phyloP scores from a whole-genome alignment of 2,888 invertebrate genomes.

The Venustoraphidia nigricollis region DNA sequence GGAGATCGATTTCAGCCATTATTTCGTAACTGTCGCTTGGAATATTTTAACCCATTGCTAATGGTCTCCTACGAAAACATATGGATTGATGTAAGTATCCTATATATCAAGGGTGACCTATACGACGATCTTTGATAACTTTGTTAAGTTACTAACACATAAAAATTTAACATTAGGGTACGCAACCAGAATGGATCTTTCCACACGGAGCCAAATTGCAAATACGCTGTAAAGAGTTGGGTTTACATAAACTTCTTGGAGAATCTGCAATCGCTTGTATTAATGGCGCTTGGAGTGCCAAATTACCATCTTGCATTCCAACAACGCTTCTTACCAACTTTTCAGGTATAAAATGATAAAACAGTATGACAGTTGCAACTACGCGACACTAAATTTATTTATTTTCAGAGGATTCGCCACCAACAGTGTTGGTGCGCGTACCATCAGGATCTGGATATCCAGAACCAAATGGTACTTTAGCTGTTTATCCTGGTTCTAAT shows the following conservation, averaged over 20 bases:
- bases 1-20: slow-evolving; percentile 60
- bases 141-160: too few species aligned
- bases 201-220: slow-evolving; percentile 65
- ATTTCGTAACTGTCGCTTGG: slow-evolving; percentile 55
- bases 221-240: slow-evolving; percentile 65
- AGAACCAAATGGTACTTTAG: slow-evolving; percentile 62
- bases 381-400: slow-evolving; percentile 2
- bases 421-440: slow-evolving; percentile 61
- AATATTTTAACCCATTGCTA: slow-evolving; percentile 50
- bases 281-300: slow-evolving; percentile 67
- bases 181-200: slow-evolving; percentile 40
- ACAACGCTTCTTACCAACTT: slow-evolving; percentile 76
- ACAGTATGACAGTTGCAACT: neutral
- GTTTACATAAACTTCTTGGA: slow-evolving; percentile 70
- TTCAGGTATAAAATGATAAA: slow-evolving; percentile 41
- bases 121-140: too few species aligned
- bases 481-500: slow-evolving; percentile 66
- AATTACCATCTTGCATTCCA: slow-evolving; percentile 70
- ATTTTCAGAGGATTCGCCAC: slow-evolving; percentile 60
- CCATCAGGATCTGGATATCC: slow-evolving; percentile 67
- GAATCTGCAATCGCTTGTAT: slow-evolving; percentile 61
- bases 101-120: slow-evolving; percentile 1
- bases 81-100: slow-evolving; percentile 46
- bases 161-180: too few species aligned
- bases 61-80: slow-evolving; percentile 59